Percentiles rank a stretch among this genome's conserved stretches.
Conservation (phyloP, 2,888 invertebrate species). For the Hypselothyrea guttata region DNA sequence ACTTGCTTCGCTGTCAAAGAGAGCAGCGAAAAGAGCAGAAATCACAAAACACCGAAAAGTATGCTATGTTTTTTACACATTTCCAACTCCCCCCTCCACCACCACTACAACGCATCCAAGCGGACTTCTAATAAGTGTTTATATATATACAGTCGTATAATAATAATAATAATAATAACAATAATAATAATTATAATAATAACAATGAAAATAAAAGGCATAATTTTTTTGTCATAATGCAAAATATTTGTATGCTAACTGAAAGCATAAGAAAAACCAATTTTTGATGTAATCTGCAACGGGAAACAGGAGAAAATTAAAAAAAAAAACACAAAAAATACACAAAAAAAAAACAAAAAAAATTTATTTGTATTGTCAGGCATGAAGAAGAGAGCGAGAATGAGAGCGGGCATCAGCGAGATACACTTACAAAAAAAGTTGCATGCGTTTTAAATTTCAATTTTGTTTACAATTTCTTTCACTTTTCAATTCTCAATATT, state of each 20-base stretch:
- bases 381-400: slow-evolving; percentile 3
- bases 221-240: slow-evolving; percentile 70
- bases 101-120: slow-evolving; percentile 30
- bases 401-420: neutral
- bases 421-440: no score
- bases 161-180: slow-evolving; percentile 22
- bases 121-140: slow-evolving; percentile 67
- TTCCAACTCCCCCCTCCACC: slow-evolving; percentile 8
- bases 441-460: neutral
- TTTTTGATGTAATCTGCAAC: slow-evolving; percentile 65
- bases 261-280: slow-evolving; percentile 42
- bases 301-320: slow-evolving; percentile 39
- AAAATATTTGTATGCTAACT: slow-evolving; percentile 59
- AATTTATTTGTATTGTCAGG: slow-evolving; percentile 20
- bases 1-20: slow-evolving; percentile 4
- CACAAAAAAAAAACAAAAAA: slow-evolving; percentile 24
- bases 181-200: slow-evolving; percentile 13
- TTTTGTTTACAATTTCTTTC: neutral
- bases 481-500: slow-evolving; percentile 11
- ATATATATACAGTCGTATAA: slow-evolving; percentile 55
- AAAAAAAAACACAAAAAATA: slow-evolving; percentile 21
- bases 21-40: slow-evolving; percentile 3
- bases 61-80: slow-evolving; percentile 7
- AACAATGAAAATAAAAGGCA: slow-evolving; percentile 30
- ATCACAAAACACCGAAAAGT: slow-evolving; percentile 5